phyloP scores from a whole-genome alignment of 2,797 vertebrate species.

The Hyperoplus immaculatus region DNA sequence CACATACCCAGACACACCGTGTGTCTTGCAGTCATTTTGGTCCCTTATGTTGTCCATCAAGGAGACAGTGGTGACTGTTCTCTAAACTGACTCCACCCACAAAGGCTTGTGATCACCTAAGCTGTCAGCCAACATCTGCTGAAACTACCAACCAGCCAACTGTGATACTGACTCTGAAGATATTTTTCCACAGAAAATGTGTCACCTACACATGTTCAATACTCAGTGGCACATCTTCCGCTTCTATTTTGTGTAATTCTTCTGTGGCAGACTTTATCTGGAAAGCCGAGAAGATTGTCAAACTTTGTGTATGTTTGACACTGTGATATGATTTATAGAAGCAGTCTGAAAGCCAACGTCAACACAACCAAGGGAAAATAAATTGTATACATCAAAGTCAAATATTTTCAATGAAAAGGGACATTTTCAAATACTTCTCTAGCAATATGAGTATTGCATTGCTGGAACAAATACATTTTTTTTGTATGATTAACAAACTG shows the following conservation, averaged over 20 bases:
- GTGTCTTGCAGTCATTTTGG: constrained; percentile 83
- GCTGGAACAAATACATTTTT: constrained; percentile 16
- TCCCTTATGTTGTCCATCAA: constrained; percentile 86
- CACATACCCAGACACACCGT: constrained; percentile 73
- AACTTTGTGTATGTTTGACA: constrained; percentile 56
- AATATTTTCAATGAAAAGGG: constrained; percentile 24
- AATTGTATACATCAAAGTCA: constrained; percentile 46
- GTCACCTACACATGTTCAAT: constrained; percentile 73
- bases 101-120: constrained; percentile 82
- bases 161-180: constrained; percentile 74
- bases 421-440: constrained; percentile 32
- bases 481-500: constrained; percentile 42
- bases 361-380: constrained; percentile 40
- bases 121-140: constrained; percentile 86
- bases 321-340: constrained; percentile 19
- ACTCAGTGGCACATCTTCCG: constrained; percentile 54
- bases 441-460: constrained; percentile 16
- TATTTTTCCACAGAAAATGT: constrained; percentile 67
- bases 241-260: constrained; percentile 61
- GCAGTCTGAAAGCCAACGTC: constrained; percentile 47
- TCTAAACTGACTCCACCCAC: constrained; percentile 83
- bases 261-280: constrained; percentile 58
- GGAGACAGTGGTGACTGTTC: constrained; percentile 81
- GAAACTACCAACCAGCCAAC: constrained; percentile 80
- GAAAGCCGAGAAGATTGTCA: constrained; percentile 57